Evolutionary conservation across 2,888 invertebrate genomes (phyloP), one percentile per base, ranked within the genome.

Genomic region (Carterocephalus palaemon): DNA sequence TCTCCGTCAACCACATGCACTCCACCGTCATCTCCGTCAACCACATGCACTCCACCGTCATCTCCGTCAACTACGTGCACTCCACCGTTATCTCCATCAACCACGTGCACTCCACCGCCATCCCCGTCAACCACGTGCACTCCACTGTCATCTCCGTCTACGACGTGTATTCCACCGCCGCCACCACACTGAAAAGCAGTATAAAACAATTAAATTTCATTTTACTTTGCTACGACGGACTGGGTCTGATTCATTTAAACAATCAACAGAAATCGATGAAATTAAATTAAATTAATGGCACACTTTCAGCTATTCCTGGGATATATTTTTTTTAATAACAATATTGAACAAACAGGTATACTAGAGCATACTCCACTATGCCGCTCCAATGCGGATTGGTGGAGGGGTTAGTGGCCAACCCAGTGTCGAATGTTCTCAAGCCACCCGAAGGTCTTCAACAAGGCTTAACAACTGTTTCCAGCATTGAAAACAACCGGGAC

Each of bases 221-320:
- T 1, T 52, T 52, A 63, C 59, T 0, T 59, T 59, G 0, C 59
- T 53, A 2, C 49, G 40, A 3, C 46, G 47, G 0, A 47, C 50
- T 10, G 57, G 58, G 10, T 46, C 46, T 2, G 40, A 57, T 0
- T 59, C 49, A 3, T 53, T 46, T 0, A 57, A 56, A 0, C 54
- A n/a, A 57, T 5, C 43, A 29, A 0, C 51, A 52, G 1, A 32
- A 46, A 2, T 37, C 6, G 9, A 51, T 53, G 1, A 52, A 57
- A 0, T 40, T 49, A 1, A 59, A n/a, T n/a, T n/a, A n/a, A n/a
- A n/a, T n/a, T n/a, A n/a, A n/a, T n/a, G n/a, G n/a, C n/a, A n/a
- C n/a, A n/a, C n/a, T n/a, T n/a, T n/a, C n/a, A n/a, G n/a, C n/a
- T n/a, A n/a, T n/a, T n/a, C n/a, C n/a, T n/a, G n/a, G n/a, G n/a